Evolutionary conservation across 2,888 invertebrate genomes (phyloP).

Genomic region (Harpalus rubripes): DNA sequence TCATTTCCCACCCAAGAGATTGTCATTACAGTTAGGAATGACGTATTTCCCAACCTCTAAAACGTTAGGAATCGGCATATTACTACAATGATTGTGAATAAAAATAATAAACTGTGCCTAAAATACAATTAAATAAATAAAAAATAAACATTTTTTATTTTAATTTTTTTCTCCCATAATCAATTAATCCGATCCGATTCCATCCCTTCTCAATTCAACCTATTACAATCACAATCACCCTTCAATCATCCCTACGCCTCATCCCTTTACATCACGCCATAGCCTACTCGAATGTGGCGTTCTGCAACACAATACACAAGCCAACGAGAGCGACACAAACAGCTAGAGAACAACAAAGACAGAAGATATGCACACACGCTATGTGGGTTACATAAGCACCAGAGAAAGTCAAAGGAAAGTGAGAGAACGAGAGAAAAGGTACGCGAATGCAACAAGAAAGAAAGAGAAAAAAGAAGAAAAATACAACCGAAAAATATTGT

Average conservation of each 20-base stretch:
- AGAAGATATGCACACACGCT: slow-evolving; percentile 24
- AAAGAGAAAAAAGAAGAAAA: not conserved
- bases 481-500: not conserved
- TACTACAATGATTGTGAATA: too few species aligned
- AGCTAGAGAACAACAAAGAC: not conserved
- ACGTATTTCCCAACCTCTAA: too few species aligned
- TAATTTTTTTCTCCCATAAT: not conserved
- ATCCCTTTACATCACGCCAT: not conserved
- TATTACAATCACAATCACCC: not conserved
- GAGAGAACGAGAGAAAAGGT: slow-evolving; percentile 2
- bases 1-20: too few species aligned
- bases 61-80: too few species aligned
- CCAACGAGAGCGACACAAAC: not conserved
- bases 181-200: not conserved
- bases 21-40: too few species aligned
- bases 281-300: not conserved
- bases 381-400: slow-evolving; percentile 51
- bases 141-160: too few species aligned
- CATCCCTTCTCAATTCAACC: not conserved
- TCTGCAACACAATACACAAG: not conserved
- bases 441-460: not conserved
- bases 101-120: too few species aligned
- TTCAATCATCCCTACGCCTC: not conserved
- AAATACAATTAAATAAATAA: too few species aligned
- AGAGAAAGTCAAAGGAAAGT: not conserved